These are phyloP conservation scores for Atta texana DNA, from an alignment of 1,140 invertebrate genomes.

Conservation along the genomic window DNA sequence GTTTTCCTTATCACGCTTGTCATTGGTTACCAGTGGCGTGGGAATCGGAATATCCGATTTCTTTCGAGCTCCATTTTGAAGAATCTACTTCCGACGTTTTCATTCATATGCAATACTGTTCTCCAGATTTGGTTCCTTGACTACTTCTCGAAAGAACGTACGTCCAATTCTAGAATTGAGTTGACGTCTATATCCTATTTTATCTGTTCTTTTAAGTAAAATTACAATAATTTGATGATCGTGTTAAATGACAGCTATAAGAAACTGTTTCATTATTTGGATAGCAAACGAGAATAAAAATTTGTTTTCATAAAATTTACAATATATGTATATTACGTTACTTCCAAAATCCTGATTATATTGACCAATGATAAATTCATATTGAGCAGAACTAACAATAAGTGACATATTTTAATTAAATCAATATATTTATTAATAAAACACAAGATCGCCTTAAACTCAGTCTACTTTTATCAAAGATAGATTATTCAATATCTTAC, in stretches of 20 bases:
- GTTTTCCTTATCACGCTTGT: slow-evolving; percentile 66
- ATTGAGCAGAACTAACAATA: background rate
- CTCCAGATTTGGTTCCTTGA: background rate
- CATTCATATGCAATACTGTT: slow-evolving; percentile 50
- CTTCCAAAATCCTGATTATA: background rate
- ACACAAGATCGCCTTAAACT: background rate
- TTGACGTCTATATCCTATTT: background rate
- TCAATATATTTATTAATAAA: background rate
- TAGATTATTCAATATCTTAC: background rate
- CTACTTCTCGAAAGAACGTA: background rate
- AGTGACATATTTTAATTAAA: background rate
- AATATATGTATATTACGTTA: background rate
- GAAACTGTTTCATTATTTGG: background rate
- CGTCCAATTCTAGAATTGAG: background rate
- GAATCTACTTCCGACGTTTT: slow-evolving; percentile 51
- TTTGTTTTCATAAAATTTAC: background rate
- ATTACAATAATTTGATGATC: slow-evolving; percentile 13
- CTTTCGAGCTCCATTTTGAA: slow-evolving; percentile 33
- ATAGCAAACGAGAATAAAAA: background rate
- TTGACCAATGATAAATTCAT: background rate
- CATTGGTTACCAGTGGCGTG: slow-evolving; percentile 59
- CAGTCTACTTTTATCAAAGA: slow-evolving; percentile 12
- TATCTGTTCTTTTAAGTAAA: slow-evolving; percentile 10
- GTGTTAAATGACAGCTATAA: background rate
- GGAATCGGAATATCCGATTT: slow-evolving; percentile 35